Evolutionary conservation across 2,797 vertebrate genomes (phyloP).

Genomic region (Brotula barbata): DNA sequence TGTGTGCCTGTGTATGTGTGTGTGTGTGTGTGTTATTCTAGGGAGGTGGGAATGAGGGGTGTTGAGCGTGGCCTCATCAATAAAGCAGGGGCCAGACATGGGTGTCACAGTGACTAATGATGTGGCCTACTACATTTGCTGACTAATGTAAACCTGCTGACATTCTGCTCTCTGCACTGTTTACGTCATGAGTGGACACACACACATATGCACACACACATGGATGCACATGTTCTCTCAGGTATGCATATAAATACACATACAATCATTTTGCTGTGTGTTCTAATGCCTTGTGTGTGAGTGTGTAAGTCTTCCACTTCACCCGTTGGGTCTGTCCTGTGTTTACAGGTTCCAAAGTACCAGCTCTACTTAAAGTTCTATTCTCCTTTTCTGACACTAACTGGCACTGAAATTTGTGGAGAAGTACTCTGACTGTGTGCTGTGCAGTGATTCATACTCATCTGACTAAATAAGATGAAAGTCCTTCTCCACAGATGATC

Average conservation of each 20-base stretch:
- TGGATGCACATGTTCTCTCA: background rate
- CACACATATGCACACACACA: conserved; percentile 16
- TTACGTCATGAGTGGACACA: conserved; percentile 53
- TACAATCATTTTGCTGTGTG: background rate
- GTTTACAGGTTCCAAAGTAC: background rate
- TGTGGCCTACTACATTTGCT: conserved; percentile 74
- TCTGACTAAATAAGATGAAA: conserved; percentile 42
- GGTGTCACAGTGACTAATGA: conserved; percentile 80
- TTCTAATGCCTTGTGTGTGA: background rate
- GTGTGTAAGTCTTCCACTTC: too few species aligned
- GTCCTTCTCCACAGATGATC: conserved; percentile 22
- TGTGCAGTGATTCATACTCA: conserved; percentile 21
- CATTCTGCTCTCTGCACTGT: conserved; percentile 62
- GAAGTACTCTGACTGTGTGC: conserved; percentile 15
- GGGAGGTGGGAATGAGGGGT: conserved; percentile 44
- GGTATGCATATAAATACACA: conserved; percentile 10
- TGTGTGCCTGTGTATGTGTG: conserved; percentile 12
- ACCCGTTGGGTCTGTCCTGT: too few species aligned
- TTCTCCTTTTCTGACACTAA: background rate
- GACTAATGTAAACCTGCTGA: conserved; percentile 78
- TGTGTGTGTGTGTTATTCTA: conserved; percentile 19
- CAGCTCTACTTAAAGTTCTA: conserved; percentile 6
- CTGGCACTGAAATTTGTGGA: conserved; percentile 1
- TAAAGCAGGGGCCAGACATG: conserved; percentile 74
- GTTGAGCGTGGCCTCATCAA: conserved; percentile 75